Conservation (phyloP, 2,888 invertebrate species). For the Pristionchus japonicus region DNA sequence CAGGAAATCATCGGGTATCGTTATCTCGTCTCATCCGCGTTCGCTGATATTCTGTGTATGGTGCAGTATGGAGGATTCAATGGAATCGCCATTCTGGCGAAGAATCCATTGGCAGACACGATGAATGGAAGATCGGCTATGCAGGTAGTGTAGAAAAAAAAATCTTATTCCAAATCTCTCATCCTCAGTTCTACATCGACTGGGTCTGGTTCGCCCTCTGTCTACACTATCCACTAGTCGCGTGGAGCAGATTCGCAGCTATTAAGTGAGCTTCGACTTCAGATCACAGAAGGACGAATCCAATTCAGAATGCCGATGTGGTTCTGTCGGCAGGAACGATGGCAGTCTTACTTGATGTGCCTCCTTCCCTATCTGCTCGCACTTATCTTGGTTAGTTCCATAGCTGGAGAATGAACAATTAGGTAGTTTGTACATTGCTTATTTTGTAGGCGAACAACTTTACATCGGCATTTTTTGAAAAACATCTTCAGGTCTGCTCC, state of each 20-base stretch:
- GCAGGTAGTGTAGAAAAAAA: neutral
- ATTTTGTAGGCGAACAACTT: too few relatives aligned
- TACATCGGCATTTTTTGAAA: too few relatives aligned
- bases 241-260: conserved; percentile 27
- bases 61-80: conserved; percentile 27
- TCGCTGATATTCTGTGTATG: conserved; percentile 41
- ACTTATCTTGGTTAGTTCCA: neutral
- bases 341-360: neutral
- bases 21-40: conserved; percentile 28
- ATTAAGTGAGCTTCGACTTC: neutral
- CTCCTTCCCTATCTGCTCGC: neutral
- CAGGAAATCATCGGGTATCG: conserved; percentile 46
- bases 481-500: neutral
- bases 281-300: too few relatives aligned
- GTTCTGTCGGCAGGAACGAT: conserved; percentile 18
- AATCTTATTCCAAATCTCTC: neutral
- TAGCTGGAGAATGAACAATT: too few relatives aligned
- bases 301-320: conserved; percentile 6
- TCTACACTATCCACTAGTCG: conserved; percentile 31
- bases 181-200: conserved; percentile 24
- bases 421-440: too few relatives aligned
- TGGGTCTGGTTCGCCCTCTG: conserved; percentile 29
- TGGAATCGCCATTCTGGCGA: conserved; percentile 43
- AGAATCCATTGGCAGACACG: neutral
- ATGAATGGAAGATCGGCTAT: conserved; percentile 14